These are phyloP conservation scores for Eristalinus sepulchralis DNA, from an alignment of 2,888 invertebrate species.

Conservation along the genomic window DNA sequence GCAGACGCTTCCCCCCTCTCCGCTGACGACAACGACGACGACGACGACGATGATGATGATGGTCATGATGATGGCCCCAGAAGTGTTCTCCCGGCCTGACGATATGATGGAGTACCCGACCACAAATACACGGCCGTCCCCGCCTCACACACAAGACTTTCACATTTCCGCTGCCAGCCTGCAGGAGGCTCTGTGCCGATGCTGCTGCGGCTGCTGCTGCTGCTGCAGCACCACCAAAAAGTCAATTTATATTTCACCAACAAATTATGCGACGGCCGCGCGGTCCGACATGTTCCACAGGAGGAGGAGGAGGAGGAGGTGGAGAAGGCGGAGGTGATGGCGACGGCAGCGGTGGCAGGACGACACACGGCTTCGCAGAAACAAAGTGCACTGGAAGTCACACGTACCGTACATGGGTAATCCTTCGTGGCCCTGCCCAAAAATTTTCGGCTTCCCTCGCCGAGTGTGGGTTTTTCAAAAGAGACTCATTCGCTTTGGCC, in stretches of 20 bases:
- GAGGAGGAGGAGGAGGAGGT: background rate
- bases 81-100: conserved; percentile 64
- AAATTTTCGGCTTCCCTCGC: conserved; percentile 53
- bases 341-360: conserved; percentile 27
- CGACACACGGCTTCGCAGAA: conserved; percentile 65
- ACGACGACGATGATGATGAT: conserved; percentile 46
- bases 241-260: conserved; percentile 70
- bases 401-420: conserved; percentile 71
- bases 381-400: conserved; percentile 69
- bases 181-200: conserved; percentile 30
- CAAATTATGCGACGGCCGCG: conserved; percentile 57
- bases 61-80: conserved; percentile 52
- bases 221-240: conserved; percentile 45
- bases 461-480: conserved; percentile 59
- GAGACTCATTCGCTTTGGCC: conserved; percentile 9
- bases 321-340: background rate
- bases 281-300: background rate
- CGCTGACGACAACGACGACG: background rate
- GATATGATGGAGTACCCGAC: conserved; percentile 69
- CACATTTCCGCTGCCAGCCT: conserved; percentile 59
- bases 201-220: background rate
- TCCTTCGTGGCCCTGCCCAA: conserved; percentile 69
- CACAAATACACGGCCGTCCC: conserved; percentile 8
- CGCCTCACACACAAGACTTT: conserved; percentile 36
- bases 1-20: conserved; percentile 21